These are phyloP conservation scores for Drusus annulatus DNA, from an alignment of 1,140 invertebrate genomes.

Conservation along the genomic window DNA sequence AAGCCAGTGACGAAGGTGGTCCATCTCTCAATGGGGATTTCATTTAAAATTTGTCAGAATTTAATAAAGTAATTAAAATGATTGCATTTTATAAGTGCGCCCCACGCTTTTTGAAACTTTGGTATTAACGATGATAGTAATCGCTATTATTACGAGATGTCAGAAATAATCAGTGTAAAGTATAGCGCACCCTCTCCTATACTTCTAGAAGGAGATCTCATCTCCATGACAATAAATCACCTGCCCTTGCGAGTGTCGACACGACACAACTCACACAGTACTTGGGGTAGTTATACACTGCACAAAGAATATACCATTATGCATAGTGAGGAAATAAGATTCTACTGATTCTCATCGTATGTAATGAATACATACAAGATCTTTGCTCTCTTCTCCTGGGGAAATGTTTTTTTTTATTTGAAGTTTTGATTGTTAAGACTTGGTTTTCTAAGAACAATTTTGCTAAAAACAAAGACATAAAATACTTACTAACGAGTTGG, in stretches of 20 bases:
- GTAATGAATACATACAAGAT: background rate
- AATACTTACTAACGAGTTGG: too few species aligned
- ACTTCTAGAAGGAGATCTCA: background rate
- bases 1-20: too few species aligned
- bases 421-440: too few species aligned
- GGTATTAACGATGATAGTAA: background rate
- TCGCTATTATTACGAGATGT: conserved; percentile 31
- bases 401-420: background rate
- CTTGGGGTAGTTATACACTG: too few species aligned
- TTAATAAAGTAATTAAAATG: too few species aligned
- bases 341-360: background rate
- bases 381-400: background rate
- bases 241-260: conserved; percentile 18
- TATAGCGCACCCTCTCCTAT: conserved; percentile 12
- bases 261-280: background rate
- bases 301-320: background rate
- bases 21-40: too few species aligned
- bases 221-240: conserved; percentile 43
- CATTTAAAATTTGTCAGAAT: too few species aligned
- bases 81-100: too few species aligned
- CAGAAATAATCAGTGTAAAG: conserved; percentile 44
- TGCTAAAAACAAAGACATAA: too few species aligned
- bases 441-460: too few species aligned
- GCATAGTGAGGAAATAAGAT: conserved; percentile 3
- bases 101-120: too few species aligned